Evolutionary conservation across 1,140 invertebrate genomes (phyloP), one percentile per base, ranked within the genome.

Genomic region (Drosophila busckii): DNA sequence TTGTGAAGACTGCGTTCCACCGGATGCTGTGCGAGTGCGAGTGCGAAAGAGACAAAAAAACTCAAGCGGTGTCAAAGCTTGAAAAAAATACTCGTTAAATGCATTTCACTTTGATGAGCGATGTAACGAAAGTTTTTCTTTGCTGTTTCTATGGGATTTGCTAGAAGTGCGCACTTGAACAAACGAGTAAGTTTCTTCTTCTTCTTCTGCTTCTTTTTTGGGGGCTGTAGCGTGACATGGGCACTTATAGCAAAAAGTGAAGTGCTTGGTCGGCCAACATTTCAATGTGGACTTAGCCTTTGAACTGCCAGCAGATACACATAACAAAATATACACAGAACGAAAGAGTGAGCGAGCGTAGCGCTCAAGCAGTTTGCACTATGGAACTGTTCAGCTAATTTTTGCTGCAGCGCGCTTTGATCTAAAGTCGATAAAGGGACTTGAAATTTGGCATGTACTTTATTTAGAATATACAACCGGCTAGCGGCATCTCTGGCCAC

Each of bases 1-100:
- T 80, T 78, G 63, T 68, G 64, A 40, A 86, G 69, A 61, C 84
- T 86, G 67, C 84, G 78, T 76, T 86, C 84, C 73, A 85, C 84
- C 64, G 73, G 84, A 82, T 84, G 83, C 84, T 82, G 38, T 42
- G 34, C 41, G 59, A 10, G 31, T 28, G 22, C 31, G 10, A 48
- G 35, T 34, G 13, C 29, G 29, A 25, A 28, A 38, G 7, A 49
- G 32, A 65, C 49, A 41, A 50, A 45, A 62, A 61, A 26, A 52
- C 29, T 16, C 19, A 12, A 23, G 23, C 12, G 22, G 26, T 8
- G 19, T 12, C n/a, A 31, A 8, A 37, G 22, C 42, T 62, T 62
- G 46, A 35, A 62, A 34, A 29, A 20, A 25, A 12, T 23, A 13
- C 12, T 10, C 19, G 32, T 23, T 23, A 23, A 42, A 23, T 17